Evolutionary conservation across 2,888 invertebrate species (phyloP).

Genomic region (Lottia gigantea): DNA sequence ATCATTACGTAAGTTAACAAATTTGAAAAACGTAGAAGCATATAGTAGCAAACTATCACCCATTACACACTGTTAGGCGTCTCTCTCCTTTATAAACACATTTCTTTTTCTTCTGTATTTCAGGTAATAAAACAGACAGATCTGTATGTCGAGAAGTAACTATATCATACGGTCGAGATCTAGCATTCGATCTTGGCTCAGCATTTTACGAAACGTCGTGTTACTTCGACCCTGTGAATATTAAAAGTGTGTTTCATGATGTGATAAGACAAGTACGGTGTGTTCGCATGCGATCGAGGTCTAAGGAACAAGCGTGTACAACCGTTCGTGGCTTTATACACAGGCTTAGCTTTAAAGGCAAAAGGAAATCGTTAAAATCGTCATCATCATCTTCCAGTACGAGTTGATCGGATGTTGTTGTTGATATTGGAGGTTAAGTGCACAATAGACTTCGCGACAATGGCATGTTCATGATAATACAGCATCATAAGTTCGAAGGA

Average conservation of each 20-base stretch:
- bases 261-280: constrained; percentile 33
- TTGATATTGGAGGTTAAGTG: too few relatives aligned
- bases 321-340: constrained; percentile 24
- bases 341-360: constrained; percentile 22
- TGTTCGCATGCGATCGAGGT: constrained; percentile 18
- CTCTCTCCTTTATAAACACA: too few relatives aligned
- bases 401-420: too few relatives aligned
- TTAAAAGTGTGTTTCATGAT: constrained; percentile 30
- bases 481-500: too few relatives aligned
- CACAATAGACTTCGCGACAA: too few relatives aligned
- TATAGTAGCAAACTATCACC: too few relatives aligned
- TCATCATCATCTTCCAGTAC: constrained; percentile 5
- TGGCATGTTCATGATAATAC: too few relatives aligned
- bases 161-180: constrained; percentile 25
- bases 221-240: constrained; percentile 20
- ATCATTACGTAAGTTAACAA: too few relatives aligned
- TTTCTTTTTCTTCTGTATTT: background rate
- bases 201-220: constrained; percentile 32
- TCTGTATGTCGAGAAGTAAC: constrained; percentile 17
- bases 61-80: too few relatives aligned
- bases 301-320: constrained; percentile 20
- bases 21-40: too few relatives aligned
- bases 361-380: constrained; percentile 17
- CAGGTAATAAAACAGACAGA: constrained; percentile 28
- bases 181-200: constrained; percentile 29